Conservation (phyloP, 2,888 invertebrate genomes). For the Stratiomys singularior region DNA sequence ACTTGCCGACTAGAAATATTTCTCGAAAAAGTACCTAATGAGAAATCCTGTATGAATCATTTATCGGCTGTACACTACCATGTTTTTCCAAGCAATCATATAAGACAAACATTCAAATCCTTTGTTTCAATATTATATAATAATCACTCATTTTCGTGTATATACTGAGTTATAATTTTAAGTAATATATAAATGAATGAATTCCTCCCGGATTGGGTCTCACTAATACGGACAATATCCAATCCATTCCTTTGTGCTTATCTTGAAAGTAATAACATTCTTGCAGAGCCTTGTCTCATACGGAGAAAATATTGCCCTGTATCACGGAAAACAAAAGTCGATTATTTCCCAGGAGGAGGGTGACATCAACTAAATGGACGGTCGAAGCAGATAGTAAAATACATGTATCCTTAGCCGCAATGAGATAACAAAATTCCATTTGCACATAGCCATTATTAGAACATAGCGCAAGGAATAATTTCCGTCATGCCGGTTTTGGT, state of each 20-base stretch:
- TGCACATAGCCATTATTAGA: background rate
- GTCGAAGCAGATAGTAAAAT: background rate
- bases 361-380: background rate
- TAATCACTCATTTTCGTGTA: no score
- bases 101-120: no score
- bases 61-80: no score
- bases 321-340: slow-evolving; percentile 12
- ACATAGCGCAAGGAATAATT: background rate
- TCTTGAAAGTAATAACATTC: background rate
- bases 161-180: no score
- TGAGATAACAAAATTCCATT: slow-evolving; percentile 19
- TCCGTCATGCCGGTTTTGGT: background rate
- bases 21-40: no score
- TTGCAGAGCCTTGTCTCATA: background rate
- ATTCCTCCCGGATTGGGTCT: background rate
- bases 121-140: no score
- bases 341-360: slow-evolving; percentile 7
- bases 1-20: no score
- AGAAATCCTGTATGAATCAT: no score
- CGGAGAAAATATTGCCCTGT: background rate
- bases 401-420: slow-evolving; percentile 2
- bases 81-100: no score
- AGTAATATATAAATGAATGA: no score
- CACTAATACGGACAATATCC: no score
- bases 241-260: background rate